These are phyloP conservation scores for Mus pahari DNA, from an alignment of 2,113 vertebrate genomes.

Conservation along the genomic window DNA sequence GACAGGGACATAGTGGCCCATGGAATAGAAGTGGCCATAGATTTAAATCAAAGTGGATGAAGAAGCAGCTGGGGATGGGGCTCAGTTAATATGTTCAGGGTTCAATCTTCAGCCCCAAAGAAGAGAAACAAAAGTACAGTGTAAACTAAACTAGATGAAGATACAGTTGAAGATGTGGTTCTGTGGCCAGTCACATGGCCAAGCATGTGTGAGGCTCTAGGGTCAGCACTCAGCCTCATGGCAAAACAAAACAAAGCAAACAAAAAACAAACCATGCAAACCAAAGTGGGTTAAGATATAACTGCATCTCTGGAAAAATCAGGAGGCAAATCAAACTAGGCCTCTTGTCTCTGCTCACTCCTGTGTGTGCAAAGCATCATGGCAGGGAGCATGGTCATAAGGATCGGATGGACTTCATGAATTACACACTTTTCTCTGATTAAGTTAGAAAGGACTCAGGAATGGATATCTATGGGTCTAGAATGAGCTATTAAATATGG, in stretches of 20 bases:
- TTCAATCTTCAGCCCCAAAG: background rate
- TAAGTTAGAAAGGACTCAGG: background rate
- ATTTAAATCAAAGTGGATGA: background rate
- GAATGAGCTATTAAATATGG: background rate
- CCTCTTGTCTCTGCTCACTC: background rate
- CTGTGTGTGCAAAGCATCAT: background rate
- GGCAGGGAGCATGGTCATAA: background rate
- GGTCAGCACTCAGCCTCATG: too few species aligned
- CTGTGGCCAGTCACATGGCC: background rate
- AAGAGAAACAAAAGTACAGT: background rate
- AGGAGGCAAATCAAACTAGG: background rate
- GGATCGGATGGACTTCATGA: background rate
- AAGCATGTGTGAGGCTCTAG: background rate
- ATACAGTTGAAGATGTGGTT: background rate
- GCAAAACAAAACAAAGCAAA: background rate
- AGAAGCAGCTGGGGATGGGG: background rate
- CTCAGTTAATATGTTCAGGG: background rate
- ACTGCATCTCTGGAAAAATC: background rate
- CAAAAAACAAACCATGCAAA: background rate
- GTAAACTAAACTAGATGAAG: background rate
- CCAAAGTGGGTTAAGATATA: background rate
- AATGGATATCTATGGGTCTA: background rate
- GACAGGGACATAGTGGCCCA: background rate
- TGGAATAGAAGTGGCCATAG: background rate
- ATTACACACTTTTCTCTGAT: background rate